Conservation (phyloP, 2,113 vertebrate genomes). For the Struthidea cinerea region DNA sequence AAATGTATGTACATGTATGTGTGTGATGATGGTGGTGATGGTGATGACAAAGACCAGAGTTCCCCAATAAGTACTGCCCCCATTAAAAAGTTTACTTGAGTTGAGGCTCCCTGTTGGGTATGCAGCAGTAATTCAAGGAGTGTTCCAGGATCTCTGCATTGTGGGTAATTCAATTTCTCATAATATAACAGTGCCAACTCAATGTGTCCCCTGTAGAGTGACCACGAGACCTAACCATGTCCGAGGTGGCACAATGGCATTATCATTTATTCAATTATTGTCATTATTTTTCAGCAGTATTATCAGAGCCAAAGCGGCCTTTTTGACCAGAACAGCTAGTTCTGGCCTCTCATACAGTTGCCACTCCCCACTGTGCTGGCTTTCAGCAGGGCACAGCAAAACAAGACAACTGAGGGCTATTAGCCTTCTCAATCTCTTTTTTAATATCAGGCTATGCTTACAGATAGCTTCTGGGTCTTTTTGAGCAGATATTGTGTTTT, state of each 20-base stretch:
- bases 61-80: not conserved
- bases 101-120: not conserved
- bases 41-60: not conserved
- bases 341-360: not conserved
- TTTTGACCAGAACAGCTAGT: not conserved
- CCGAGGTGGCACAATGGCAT: fast-evolving
- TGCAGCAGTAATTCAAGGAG: not conserved
- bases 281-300: not conserved
- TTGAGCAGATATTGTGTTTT: not conserved
- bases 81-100: not conserved
- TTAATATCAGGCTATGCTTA: not conserved
- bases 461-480: not conserved
- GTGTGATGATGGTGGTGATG: not conserved
- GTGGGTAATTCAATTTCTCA: not conserved
- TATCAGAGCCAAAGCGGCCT: not conserved
- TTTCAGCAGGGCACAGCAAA: not conserved
- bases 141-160: not conserved
- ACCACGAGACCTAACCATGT: not conserved
- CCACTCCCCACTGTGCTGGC: not conserved
- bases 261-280: not conserved
- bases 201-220: not conserved
- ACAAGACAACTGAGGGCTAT: not conserved
- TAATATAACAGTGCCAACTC: not conserved
- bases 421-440: conserved; percentile 25
- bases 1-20: not conserved